Evolutionary conservation across 2,113 vertebrate genomes (phyloP), one percentile per base, ranked within the genome.

Genomic region (Oncorhynchus clarkii): DNA sequence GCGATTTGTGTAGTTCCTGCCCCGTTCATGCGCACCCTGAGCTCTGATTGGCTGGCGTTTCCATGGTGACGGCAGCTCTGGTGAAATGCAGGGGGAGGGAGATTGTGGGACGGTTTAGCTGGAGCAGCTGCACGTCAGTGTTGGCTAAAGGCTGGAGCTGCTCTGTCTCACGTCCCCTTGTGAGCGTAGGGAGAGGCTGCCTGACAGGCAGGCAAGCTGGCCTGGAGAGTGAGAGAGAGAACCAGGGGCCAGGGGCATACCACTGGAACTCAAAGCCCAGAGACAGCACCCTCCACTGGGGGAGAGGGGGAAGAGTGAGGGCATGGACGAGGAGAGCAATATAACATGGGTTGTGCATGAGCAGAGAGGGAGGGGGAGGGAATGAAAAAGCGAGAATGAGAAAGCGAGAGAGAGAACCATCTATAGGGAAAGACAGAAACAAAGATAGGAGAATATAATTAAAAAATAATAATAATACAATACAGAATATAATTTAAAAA

Each of bases 21-120:
- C 85, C 80, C 73, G 51, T 84, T 62, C 69, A 49, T 74, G 67
- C 71, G 64, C 72, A 73, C 77, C 73, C 64, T 45, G 70, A 66
- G 60, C 77, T 75, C 77, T 71, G 71, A 89, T 85, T 86, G 84
- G 80, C 80, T 73, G 67, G 66, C 8, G 82, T 89, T 87, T 79
- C 82, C 79, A 86, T 84, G 82, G 82, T 39, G 79, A 86, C 69
- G 45, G 74, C 1, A 62, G 81, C 75, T 78, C 75, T 67, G 73
- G 73, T 66, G 74, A 27, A 54, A 69, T 68, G n/a, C 51, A 18
- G 65, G n/a, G 67, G 34, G 77, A 45, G 75, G 57, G 59, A 24
- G 66, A 65, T 45, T 60, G 34, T 18, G 29, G 22, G 73, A 67
- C 0, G 65, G 26, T 26, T 67, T 12, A 5, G 65, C 14, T 29